phyloP scores from a whole-genome alignment of 2,797 vertebrate genomes.

The Salarias fasciatus region DNA sequence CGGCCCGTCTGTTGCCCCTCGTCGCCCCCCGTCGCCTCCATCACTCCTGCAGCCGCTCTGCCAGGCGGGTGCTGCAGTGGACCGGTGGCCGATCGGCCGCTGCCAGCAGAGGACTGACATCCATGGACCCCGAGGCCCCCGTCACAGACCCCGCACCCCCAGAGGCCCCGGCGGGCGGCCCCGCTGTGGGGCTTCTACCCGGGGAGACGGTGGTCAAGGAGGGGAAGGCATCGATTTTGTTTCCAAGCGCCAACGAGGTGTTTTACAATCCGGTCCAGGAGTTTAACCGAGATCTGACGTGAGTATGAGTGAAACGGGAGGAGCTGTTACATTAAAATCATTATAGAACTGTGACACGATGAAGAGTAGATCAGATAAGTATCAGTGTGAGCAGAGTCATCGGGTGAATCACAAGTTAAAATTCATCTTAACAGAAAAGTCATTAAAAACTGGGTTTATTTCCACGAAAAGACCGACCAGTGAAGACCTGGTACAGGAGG shows the following conservation, averaged over 20 bases:
- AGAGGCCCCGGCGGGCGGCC: not conserved
- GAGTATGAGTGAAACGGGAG: conserved; percentile 60
- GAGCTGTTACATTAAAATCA: too few relatives aligned
- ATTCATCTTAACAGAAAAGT: too few relatives aligned
- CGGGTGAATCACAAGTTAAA: too few relatives aligned
- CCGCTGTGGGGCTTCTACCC: conserved; percentile 55
- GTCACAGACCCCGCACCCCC: not conserved
- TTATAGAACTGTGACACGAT: too few relatives aligned
- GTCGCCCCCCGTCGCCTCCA: conserved; percentile 5
- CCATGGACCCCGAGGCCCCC: conserved; percentile 61
- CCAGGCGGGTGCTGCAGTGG: not conserved
- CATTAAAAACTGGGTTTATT: too few relatives aligned
- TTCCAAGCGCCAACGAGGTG: conserved; percentile 90
- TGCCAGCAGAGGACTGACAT: conserved; percentile 28
- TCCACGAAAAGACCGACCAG: too few relatives aligned
- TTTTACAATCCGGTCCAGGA: conserved; percentile 97
- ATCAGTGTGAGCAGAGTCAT: too few relatives aligned
- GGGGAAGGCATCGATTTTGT: conserved; percentile 88
- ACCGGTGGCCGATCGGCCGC: not conserved
- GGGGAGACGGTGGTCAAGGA: conserved; percentile 87
- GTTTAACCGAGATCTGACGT: conserved; percentile 96
- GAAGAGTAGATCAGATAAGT: too few relatives aligned
- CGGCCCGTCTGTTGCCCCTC: conserved; percentile 9
- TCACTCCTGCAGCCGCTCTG: not conserved
- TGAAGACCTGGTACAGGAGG: too few relatives aligned